These are phyloP conservation scores for Trichogramma pretiosum DNA, from an alignment of 1,140 invertebrate species.

Conservation along the genomic window DNA sequence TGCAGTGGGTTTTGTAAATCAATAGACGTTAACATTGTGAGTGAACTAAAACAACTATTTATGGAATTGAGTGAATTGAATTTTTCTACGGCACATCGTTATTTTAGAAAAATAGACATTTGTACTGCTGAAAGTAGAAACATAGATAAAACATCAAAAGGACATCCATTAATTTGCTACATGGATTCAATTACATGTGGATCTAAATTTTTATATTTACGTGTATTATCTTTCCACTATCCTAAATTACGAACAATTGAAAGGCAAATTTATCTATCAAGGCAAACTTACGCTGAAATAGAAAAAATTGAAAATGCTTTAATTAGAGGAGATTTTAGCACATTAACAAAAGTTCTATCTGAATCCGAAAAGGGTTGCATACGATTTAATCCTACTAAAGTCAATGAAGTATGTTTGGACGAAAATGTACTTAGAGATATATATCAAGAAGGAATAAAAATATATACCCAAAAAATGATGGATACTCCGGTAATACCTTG, in stretches of 20 bases:
- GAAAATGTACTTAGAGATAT: not conserved
- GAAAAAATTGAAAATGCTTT: not conserved
- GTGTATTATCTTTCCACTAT: not conserved
- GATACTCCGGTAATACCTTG: not conserved
- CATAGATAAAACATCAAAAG: not conserved
- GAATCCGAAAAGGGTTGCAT: not conserved
- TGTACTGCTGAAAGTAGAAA: not conserved
- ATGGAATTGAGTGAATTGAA: not conserved
- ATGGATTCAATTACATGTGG: not conserved
- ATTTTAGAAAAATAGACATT: not conserved
- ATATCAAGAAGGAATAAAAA: too few species aligned
- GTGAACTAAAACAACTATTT: not conserved
- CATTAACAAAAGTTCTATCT: not conserved
- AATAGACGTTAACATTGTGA: not conserved
- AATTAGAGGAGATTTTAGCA: not conserved
- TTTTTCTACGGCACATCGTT: not conserved
- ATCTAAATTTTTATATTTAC: slow-evolving; percentile 5
- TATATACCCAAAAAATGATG: not conserved
- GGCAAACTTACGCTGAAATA: not conserved
- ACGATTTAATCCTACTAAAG: not conserved
- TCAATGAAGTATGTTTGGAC: not conserved
- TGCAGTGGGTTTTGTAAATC: not conserved
- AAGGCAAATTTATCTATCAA: not conserved
- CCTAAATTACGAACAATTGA: not conserved
- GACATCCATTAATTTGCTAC: slow-evolving; percentile 3